Evolutionary conservation across 2,113 vertebrate genomes (phyloP).

Genomic region (Brachypodius melanocephalos): DNA sequence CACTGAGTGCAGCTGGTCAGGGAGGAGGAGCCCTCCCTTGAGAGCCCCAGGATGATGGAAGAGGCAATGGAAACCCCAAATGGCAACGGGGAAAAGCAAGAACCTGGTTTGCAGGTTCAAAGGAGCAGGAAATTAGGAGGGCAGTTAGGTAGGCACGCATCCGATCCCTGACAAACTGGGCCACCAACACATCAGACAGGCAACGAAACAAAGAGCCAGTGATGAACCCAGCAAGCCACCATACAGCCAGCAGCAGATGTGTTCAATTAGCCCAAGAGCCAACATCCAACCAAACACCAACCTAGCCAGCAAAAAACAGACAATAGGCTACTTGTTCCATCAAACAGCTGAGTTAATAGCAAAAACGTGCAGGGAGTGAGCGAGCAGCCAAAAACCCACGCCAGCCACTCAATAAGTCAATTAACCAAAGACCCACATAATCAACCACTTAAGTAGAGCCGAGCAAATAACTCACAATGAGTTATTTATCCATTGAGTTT

Average conservation of each 20-base stretch:
- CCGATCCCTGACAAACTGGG: background rate
- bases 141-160: background rate
- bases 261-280: conserved; percentile 67
- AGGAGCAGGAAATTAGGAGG: background rate
- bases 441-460: conserved; percentile 49
- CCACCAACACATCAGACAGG: background rate
- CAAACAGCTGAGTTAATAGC: conserved; percentile 72
- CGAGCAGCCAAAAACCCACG: conserved; percentile 51
- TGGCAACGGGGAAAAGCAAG: rapidly evolving
- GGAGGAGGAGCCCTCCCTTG: background rate
- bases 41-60: background rate
- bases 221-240: conserved; percentile 31
- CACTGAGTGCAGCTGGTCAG: background rate
- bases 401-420: conserved; percentile 63
- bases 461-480: conserved; percentile 51
- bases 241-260: conserved; percentile 60
- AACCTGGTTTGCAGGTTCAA: background rate
- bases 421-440: conserved; percentile 65
- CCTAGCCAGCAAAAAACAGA: conserved; percentile 60
- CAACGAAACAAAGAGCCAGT: conserved; percentile 52
- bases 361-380: conserved; percentile 55
- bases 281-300: conserved; percentile 67
- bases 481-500: conserved; percentile 51
- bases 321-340: conserved; percentile 69
- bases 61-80: background rate